Conservation (phyloP, 2,113 vertebrate genomes). For the Cervus canadensis region DNA sequence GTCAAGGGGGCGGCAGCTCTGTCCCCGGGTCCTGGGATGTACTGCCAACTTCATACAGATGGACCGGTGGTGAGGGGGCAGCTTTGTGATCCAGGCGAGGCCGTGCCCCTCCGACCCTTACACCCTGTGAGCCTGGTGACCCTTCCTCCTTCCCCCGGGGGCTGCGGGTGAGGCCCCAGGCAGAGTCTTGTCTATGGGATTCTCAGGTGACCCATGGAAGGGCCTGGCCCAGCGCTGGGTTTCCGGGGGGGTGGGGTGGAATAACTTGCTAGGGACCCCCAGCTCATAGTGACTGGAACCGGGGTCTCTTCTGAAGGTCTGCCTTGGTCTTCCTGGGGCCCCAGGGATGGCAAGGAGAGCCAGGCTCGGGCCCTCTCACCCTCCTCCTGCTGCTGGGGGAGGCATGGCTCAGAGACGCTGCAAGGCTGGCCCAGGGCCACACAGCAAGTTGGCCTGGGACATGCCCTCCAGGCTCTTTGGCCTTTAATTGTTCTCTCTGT, state of each 20-base stretch:
- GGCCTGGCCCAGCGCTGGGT: rapidly evolving
- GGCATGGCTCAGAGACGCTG: no score
- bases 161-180: rapidly evolving
- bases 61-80: background rate
- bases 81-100: background rate
- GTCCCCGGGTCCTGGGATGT: rapidly evolving
- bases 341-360: background rate
- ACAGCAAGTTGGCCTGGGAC: background rate
- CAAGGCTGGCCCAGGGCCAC: rapidly evolving
- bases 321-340: background rate
- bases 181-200: rapidly evolving
- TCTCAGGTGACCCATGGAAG: background rate
- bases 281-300: background rate
- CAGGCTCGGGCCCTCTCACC: rapidly evolving
- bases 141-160: background rate
- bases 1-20: rapidly evolving
- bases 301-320: background rate
- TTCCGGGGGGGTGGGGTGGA: background rate
- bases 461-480: background rate
- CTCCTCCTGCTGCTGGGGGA: rapidly evolving
- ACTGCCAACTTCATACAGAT: background rate
- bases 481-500: background rate
- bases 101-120: background rate
- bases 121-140: background rate
- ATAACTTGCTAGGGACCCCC: rapidly evolving